Base-by-base conservation (phyloP, 37 sponge, comb jelly and placozoan species). In the Halisarca cf. caerulea region DNA sequence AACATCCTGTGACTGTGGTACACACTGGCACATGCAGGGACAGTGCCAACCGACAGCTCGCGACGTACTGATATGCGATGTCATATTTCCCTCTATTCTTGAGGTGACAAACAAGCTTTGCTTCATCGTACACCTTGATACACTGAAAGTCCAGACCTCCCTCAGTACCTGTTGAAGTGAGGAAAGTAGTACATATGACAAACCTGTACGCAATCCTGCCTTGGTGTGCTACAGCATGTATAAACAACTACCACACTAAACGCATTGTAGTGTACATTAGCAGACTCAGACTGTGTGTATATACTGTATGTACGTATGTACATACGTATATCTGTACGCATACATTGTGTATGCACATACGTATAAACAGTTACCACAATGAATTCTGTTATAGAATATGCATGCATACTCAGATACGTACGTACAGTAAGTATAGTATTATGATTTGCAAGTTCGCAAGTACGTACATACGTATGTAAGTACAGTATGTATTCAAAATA, bases 71-170 rank as follows among this genome's bases (percentile, higher is more conserved):
- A 62, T 89, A 99, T 21, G 81, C 88, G 32, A 96, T 92, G 53
- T 96, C 95, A 68, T 99, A 99, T 85, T 92, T 93, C 24, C 97
- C 97, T 72, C 87, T 96, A 85, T 96, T 99, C 88, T 96, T 94
- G 44, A 99, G 66, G 41, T 89, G 89, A 24, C 94, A 82, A 32
- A 77, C 74, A 60, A 90, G 92, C 78, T 93, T 99, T 0, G 81
- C 69, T 45, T 99, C 99, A 36, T 96, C 97, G 58, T 80, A 89
- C 33, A 92, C 95, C 28, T 86, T 79, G 39, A 94, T 25, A 71
- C 88, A 85, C 82, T 88, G 91, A 78, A 99, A 99, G 75, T 98
- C 98, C 32, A 98, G 85, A 15, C 94, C 96, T 20, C 98, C 96
- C 45, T 99, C 99, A 37, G 95, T 59, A 5, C 97, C 91, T 88